Evolutionary conservation across 2,113 vertebrate genomes (phyloP).

Genomic region (Kryptolebias marmoratus): DNA sequence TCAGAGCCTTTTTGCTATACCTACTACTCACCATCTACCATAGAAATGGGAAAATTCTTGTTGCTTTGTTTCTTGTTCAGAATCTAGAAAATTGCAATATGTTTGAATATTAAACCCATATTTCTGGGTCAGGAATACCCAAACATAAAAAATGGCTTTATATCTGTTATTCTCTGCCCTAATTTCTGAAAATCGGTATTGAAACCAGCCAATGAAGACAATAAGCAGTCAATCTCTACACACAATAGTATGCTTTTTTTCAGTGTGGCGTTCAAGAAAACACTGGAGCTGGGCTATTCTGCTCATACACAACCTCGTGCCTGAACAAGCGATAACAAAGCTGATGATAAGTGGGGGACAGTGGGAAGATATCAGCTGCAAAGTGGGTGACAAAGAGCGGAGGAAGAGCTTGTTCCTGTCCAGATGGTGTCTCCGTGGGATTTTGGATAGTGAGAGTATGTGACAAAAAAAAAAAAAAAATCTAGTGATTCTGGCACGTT

Average conservation of each 20-base stretch:
- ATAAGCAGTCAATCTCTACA: not conserved
- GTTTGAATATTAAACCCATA: too few species aligned
- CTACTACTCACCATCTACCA: too few species aligned
- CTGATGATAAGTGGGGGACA: conserved; percentile 1
- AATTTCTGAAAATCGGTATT: not conserved
- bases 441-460: conserved; percentile 37
- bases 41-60: too few species aligned
- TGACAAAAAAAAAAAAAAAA: not conserved
- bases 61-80: too few species aligned
- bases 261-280: conserved; percentile 3
- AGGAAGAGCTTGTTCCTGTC: conserved; percentile 69
- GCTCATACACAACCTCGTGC: conserved; percentile 7
- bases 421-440: conserved; percentile 74
- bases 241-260: not conserved
- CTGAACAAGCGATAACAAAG: conserved; percentile 19
- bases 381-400: conserved; percentile 59
- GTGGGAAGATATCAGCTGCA: conserved; percentile 26
- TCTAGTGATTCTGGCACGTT: conserved; percentile 34
- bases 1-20: too few species aligned
- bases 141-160: too few species aligned
- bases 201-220: too few species aligned
- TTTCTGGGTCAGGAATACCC: too few species aligned
- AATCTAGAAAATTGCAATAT: too few species aligned
- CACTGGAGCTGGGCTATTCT: not conserved
- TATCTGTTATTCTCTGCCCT: too few species aligned